These are phyloP conservation scores for Alectura lathami DNA, from an alignment of 2,113 vertebrate genomes.

Conservation along the genomic window DNA sequence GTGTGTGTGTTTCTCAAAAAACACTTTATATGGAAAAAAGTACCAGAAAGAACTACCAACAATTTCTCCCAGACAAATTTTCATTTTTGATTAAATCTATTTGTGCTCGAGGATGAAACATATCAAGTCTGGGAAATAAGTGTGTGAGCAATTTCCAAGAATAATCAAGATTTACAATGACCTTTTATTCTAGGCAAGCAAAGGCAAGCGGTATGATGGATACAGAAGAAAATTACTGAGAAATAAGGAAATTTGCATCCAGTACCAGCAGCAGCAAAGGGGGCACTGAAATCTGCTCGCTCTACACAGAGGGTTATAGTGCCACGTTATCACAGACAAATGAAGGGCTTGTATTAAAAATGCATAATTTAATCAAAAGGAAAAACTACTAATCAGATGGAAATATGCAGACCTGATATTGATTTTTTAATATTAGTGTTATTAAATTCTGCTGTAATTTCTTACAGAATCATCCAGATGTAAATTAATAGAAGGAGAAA, in stretches of 20 bases:
- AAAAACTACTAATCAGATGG: constrained; percentile 67
- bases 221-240: not conserved
- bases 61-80: not conserved
- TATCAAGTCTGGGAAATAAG: constrained; percentile 17
- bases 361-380: constrained; percentile 74
- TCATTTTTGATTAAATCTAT: constrained; percentile 28
- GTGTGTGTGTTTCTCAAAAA: not conserved
- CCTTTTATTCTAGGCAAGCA: constrained; percentile 47
- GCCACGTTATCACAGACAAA: constrained; percentile 38
- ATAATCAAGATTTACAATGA: constrained; percentile 37
- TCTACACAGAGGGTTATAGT: not conserved
- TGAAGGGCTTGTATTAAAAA: constrained; percentile 70
- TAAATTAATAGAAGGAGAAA: constrained; percentile 63
- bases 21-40: not conserved
- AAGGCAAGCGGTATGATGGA: not conserved
- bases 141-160: not conserved
- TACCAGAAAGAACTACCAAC: not conserved
- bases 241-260: constrained; percentile 46
- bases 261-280: not conserved
- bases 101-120: not conserved
- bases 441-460: constrained; percentile 62
- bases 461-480: constrained; percentile 41
- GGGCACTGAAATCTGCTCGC: not conserved
- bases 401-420: constrained; percentile 67
- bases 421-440: constrained; percentile 60